phyloP scores from a whole-genome alignment of 2,113 vertebrate genomes.

The Ochotona curzoniae region DNA sequence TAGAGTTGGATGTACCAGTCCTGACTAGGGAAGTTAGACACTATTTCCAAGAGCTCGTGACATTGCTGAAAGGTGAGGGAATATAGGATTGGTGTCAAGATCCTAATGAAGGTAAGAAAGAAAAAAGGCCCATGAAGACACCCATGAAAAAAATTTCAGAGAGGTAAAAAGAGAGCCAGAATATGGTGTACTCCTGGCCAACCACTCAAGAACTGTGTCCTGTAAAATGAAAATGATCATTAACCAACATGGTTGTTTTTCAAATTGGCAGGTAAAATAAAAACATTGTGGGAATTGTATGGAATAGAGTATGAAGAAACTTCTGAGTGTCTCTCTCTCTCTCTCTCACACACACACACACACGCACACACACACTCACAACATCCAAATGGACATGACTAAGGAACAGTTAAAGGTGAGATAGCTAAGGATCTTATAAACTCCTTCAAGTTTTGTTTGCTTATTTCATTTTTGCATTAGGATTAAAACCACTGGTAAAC shows the following conservation, averaged over 20 bases:
- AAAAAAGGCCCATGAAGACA: neutral
- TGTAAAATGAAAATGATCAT: neutral
- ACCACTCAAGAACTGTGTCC: conserved; percentile 12
- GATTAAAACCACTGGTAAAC: neutral
- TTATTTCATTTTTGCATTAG: neutral
- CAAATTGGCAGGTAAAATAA: neutral
- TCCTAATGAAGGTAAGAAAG: neutral
- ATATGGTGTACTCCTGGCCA: neutral
- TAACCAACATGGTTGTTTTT: neutral
- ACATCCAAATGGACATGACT: neutral
- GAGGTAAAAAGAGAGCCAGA: neutral
- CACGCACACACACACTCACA: neutral
- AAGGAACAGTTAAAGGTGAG: neutral
- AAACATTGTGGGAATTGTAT: neutral
- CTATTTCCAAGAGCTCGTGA: neutral
- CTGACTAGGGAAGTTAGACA: neutral
- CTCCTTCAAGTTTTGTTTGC: neutral
- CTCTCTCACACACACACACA: neutral
- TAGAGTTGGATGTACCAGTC: neutral
- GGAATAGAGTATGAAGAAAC: neutral
- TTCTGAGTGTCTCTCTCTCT: neutral
- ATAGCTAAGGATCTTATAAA: neutral
- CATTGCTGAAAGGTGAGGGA: neutral
- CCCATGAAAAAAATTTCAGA: neutral
- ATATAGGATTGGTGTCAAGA: neutral